Conservation (phyloP, 2,888 invertebrate genomes). For the Sipunculus nudus region DNA sequence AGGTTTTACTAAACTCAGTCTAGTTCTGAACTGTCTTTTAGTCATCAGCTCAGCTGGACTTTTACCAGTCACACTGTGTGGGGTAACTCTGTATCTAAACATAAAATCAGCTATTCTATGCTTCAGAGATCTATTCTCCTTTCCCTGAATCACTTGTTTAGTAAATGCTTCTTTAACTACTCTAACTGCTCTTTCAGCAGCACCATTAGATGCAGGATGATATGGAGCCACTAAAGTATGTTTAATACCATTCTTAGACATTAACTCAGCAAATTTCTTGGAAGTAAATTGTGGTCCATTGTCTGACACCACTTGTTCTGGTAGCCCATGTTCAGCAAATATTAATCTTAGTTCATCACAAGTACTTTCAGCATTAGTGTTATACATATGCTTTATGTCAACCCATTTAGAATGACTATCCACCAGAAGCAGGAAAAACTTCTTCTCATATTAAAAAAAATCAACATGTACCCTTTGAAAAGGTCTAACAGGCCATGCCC, state of each 20-base stretch:
- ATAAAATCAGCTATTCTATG: too few relatives aligned
- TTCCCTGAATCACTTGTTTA: slow-evolving; percentile 2
- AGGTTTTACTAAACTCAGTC: too few relatives aligned
- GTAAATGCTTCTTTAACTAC: not conserved
- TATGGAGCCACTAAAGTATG: not conserved
- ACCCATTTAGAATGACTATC: not conserved
- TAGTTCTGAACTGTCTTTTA: slow-evolving; percentile 20
- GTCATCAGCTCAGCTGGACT: slow-evolving; percentile 26
- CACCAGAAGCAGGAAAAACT: not conserved
- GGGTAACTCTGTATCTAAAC: slow-evolving; percentile 26
- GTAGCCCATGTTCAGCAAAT: not conserved
- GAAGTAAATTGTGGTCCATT: not conserved
- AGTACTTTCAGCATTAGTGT: not conserved
- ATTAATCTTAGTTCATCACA: not conserved
- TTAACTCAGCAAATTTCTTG: not conserved
- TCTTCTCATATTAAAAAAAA: not conserved
- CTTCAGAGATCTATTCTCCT: too few relatives aligned
- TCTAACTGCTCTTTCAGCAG: not conserved
- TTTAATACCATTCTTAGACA: not conserved
- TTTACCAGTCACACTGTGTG: slow-evolving; percentile 19
- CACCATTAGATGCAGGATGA: not conserved
- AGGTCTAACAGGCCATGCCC: too few relatives aligned
- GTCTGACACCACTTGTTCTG: not conserved
- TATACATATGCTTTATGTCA: not conserved
- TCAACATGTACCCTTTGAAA: not conserved